Evolutionary conservation across 2,888 invertebrate species (phyloP).

Genomic region (Axea sp.): DNA sequence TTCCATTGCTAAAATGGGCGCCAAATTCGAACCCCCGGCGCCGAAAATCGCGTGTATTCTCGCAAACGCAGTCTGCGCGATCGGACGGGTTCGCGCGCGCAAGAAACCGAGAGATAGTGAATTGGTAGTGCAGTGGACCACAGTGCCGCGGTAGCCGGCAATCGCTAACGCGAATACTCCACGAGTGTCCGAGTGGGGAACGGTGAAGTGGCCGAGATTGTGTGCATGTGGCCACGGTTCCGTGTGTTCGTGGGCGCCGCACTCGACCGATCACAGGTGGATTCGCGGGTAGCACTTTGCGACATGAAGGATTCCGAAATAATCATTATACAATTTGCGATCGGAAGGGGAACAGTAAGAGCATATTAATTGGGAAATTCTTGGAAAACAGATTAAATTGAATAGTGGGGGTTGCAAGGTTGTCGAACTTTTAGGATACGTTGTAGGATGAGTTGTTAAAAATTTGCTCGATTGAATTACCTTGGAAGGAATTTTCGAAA

Average conservation of each 20-base stretch:
- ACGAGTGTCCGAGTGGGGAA: constrained; percentile 59
- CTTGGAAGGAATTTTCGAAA: too few species aligned
- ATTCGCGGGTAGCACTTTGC: constrained; percentile 10
- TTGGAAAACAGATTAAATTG: too few species aligned
- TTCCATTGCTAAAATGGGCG: background rate
- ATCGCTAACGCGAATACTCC: constrained; percentile 57
- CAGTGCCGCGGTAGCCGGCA: constrained; percentile 63
- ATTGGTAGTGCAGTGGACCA: constrained; percentile 74
- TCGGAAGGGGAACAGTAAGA: too few species aligned
- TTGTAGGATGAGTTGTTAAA: too few species aligned
- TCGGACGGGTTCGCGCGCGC: constrained; percentile 62
- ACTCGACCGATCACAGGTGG: constrained; percentile 17
- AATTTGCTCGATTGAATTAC: too few species aligned
- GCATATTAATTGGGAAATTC: too few species aligned
- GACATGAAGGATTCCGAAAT: constrained; percentile 4
- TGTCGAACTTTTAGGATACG: too few species aligned
- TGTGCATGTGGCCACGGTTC: constrained; percentile 24
- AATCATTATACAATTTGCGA: background rate
- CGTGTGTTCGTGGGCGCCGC: constrained; percentile 14
- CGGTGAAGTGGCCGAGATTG: constrained; percentile 62
- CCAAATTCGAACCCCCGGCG: constrained; percentile 12
- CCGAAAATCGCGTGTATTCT: constrained; percentile 39
- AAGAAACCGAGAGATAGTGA: constrained; percentile 70
- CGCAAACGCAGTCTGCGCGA: constrained; percentile 63
- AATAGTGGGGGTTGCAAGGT: too few species aligned